Evolutionary conservation across 2,888 invertebrate species (phyloP), one percentile per base, ranked within the genome.

Genomic region (Sisyra terminalis): DNA sequence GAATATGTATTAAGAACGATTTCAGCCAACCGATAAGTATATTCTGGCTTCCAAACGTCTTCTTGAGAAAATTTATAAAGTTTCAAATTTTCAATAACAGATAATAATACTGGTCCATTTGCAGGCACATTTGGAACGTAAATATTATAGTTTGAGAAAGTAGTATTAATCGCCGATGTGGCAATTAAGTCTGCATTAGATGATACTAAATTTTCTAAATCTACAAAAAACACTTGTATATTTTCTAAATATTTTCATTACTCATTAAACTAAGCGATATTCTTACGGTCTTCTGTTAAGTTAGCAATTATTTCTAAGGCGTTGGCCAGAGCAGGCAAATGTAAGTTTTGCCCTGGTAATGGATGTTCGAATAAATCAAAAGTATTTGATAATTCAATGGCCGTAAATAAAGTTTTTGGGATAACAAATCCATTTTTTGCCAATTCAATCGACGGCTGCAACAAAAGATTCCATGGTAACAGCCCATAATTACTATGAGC

Each of bases 391-490:
- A 55, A 58, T 46, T 57, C 59, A 14, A 65, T 52, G 38, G 70
- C 67, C 44, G 62, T 52, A 17, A 61, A 61, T 44, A 73, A 56
- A 48, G 63, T 64, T 49, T 60, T 61, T 2, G 70, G 61, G 16
- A 71, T 60, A 42, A 61, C 54, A 52, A 70, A 71, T 24, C 72
- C 73, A 48, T 57, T 53, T 46, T 66, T 64, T 13, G 75, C 74
- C 51, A 78, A 55, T 34, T 61, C 51, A n/a, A 67, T 65, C 2
- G 75, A 61, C 11, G 78, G 78, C 50, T 65, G 53, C 32, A 80
- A 58, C 10, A 79, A 51, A n/a, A 66, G 59, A 39, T 57, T 55
- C 79, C 79, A 80, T 2, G 69, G 54, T 41, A 76, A 54, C 43
- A 57, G 61, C 1, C 77, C 78, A 55, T 66, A 69, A 39, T 61